Evolutionary conservation across 2,888 invertebrate species (phyloP).

Genomic region (Ectemnius cavifrons): DNA sequence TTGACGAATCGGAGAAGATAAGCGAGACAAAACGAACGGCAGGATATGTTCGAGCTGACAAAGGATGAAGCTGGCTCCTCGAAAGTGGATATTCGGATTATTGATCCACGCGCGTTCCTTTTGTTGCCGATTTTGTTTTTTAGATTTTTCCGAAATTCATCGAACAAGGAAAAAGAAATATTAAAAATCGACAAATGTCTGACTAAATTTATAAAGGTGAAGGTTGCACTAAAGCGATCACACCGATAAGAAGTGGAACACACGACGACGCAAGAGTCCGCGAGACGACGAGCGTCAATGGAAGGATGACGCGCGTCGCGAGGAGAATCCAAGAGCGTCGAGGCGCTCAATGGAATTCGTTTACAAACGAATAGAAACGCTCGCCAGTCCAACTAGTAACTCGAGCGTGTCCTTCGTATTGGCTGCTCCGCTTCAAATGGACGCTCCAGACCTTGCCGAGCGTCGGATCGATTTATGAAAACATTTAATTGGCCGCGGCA

Average conservation of each 20-base stretch:
- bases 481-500: slow-evolving; percentile 34
- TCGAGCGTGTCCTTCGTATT: slow-evolving; percentile 20
- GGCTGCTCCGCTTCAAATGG: slow-evolving; percentile 13
- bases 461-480: slow-evolving; percentile 43
- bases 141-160: no score
- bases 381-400: slow-evolving; percentile 12
- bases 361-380: slow-evolving; percentile 44
- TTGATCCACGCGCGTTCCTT: slow-evolving; percentile 40
- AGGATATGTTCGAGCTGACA: no score
- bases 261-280: neutral
- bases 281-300: neutral
- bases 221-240: no score
- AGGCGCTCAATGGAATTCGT: slow-evolving; percentile 54
- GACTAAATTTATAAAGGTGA: neutral
- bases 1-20: slow-evolving; percentile 23
- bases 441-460: slow-evolving; percentile 11
- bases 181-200: no score
- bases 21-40: slow-evolving; percentile 10
- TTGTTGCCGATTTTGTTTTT: neutral
- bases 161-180: no score
- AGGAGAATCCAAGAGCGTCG: slow-evolving; percentile 4
- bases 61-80: neutral
- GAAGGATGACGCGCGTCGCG: slow-evolving; percentile 10
- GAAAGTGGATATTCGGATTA: slow-evolving; percentile 33
- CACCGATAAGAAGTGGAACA: neutral